A percentile compares a stretch with the other conserved stretches of the same genome.
Conservation (phyloP, 2,113 vertebrate genomes). For the Prochilodus magdalenae region DNA sequence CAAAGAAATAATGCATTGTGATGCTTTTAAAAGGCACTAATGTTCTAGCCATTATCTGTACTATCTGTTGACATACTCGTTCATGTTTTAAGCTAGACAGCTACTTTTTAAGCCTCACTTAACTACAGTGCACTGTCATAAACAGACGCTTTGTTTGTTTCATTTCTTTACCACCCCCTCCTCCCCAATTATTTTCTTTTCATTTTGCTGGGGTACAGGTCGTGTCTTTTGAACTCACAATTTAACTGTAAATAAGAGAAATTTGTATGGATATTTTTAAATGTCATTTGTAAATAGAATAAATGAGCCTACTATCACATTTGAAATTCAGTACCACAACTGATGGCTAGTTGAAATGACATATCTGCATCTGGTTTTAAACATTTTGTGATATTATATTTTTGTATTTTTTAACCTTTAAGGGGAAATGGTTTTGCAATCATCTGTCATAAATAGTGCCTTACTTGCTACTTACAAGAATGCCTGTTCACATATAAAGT, state of each 20-base stretch:
- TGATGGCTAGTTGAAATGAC: constrained; percentile 58
- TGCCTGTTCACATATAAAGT: constrained; percentile 62
- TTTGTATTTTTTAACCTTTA: constrained; percentile 63
- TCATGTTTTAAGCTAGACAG: constrained; percentile 30
- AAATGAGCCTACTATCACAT: constrained; percentile 41
- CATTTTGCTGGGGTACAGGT: constrained; percentile 59
- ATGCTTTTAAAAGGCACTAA: constrained; percentile 49
- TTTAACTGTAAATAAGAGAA: constrained; percentile 82
- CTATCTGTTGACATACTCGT: constrained; percentile 16
- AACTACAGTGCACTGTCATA: constrained; percentile 43
- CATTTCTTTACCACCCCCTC: constrained; percentile 11
- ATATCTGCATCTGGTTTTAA: constrained; percentile 43
- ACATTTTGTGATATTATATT: constrained; percentile 65
- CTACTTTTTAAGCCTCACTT: constrained; percentile 50
- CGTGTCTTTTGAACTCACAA: constrained; percentile 70
- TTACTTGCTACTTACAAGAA: constrained; percentile 49
- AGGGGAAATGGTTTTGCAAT: constrained; percentile 43
- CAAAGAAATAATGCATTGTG: constrained; percentile 80
- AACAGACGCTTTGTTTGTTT: constrained; percentile 3
- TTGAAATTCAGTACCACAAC: constrained; percentile 70
- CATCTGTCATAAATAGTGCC: constrained; percentile 22
- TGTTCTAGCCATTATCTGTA: constrained; percentile 50
- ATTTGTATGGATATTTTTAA: constrained; percentile 79
- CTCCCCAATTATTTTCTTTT: constrained; percentile 31
- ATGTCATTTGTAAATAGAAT: constrained; percentile 80